Evolutionary conservation across 2,888 invertebrate genomes (phyloP).

Genomic region (Polyommatus icarus): DNA sequence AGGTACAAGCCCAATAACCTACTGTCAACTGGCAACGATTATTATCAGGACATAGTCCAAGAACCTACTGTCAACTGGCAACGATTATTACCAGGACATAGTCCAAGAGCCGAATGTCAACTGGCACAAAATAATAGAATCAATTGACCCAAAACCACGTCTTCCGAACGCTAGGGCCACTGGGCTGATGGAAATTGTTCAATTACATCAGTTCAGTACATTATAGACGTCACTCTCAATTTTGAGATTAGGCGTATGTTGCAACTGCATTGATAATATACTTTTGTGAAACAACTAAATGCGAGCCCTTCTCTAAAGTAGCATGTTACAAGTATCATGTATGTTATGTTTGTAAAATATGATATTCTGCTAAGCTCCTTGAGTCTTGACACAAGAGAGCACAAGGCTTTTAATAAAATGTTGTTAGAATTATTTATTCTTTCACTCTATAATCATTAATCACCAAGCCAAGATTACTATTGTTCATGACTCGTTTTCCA

Average conservation of each 20-base stretch:
- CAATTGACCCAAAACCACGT: conserved; percentile 28
- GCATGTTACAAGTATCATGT: neutral
- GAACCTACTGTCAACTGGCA: neutral
- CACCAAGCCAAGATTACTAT: too few relatives aligned
- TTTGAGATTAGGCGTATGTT: conserved; percentile 41
- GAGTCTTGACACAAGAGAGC: too few relatives aligned
- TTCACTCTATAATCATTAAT: too few relatives aligned
- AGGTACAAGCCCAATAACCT: too few relatives aligned
- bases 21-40: neutral
- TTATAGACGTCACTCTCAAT: conserved; percentile 75
- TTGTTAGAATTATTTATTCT: too few relatives aligned
- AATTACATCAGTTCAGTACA: conserved; percentile 76
- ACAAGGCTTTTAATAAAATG: too few relatives aligned
- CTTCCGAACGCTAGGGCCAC: conserved; percentile 59
- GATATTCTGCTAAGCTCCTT: too few relatives aligned
- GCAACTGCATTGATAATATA: neutral
- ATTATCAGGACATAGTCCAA: neutral
- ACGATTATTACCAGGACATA: neutral
- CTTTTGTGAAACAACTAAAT: neutral
- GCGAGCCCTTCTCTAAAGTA: neutral
- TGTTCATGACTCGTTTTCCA: too few relatives aligned
- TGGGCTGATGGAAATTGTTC: conserved; percentile 75
- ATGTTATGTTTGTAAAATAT: too few relatives aligned
- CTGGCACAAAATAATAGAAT: conserved; percentile 21
- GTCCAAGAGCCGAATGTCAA: conserved; percentile 1